Evolutionary conservation across 2,888 invertebrate species (phyloP).

Genomic region (Sesia apiformis): DNA sequence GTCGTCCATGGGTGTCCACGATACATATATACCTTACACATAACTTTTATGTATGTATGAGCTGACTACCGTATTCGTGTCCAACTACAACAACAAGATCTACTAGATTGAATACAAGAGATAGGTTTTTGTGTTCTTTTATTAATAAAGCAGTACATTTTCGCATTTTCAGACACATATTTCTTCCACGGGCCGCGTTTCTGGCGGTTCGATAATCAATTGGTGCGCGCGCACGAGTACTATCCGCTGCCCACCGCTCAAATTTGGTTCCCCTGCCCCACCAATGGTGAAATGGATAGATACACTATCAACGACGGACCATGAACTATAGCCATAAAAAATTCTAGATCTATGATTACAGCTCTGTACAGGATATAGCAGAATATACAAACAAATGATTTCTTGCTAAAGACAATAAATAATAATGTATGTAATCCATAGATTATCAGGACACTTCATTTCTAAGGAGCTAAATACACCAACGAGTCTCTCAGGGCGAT

Average conservation of each 20-base stretch:
- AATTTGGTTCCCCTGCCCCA: constrained; percentile 80
- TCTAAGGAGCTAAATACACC: too few species aligned
- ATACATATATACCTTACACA: too few species aligned
- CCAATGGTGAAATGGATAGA: constrained; percentile 51
- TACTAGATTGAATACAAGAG: constrained; percentile 76
- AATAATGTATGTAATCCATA: too few species aligned
- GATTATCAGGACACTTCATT: too few species aligned
- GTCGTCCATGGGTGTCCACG: too few species aligned
- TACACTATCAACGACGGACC: constrained; percentile 52
- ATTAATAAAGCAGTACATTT: too few species aligned
- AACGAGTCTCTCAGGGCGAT: too few species aligned
- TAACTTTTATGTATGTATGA: constrained; percentile 58
- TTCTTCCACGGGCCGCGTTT: constrained; percentile 84
- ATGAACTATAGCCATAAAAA: constrained; percentile 12
- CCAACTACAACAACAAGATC: constrained; percentile 78
- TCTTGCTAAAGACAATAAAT: too few species aligned
- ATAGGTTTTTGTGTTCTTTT: constrained; percentile 78
- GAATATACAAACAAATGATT: too few species aligned
- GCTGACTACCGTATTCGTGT: constrained; percentile 82
- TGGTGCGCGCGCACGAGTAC: constrained; percentile 73
- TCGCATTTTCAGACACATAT: constrained; percentile 77
- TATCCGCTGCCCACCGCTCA: constrained; percentile 79
- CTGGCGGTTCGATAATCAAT: constrained; percentile 83
- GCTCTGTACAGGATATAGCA: too few species aligned
- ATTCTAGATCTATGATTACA: too few species aligned